These are phyloP conservation scores for Rhagophthalmus giganteus DNA, from an alignment of 2,888 invertebrate genomes.

Conservation along the genomic window DNA sequence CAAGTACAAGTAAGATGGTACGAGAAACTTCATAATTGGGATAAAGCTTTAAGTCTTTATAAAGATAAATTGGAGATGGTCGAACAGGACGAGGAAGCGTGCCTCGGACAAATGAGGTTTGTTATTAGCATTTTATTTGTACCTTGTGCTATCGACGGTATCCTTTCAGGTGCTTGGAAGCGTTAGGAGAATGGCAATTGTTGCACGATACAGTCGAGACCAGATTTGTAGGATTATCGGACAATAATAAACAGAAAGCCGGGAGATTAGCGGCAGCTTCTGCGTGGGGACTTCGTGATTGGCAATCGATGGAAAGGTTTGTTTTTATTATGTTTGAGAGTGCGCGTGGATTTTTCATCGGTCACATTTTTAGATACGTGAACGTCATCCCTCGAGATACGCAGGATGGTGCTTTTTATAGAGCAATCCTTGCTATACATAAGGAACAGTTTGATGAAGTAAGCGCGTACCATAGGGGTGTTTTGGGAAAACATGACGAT, in stretches of 20 bases:
- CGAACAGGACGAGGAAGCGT: slow-evolving; percentile 72
- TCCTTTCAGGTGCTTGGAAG: slow-evolving; percentile 83
- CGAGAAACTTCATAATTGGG: slow-evolving; percentile 99
- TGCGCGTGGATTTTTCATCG: not conserved
- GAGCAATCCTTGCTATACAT: slow-evolving; percentile 90
- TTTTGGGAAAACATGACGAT: slow-evolving; percentile 21
- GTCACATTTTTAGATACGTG: slow-evolving; percentile 60
- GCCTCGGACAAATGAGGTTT: slow-evolving; percentile 85
- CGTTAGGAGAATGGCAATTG: slow-evolving; percentile 94
- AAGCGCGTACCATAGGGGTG: too few species aligned
- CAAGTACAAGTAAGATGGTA: slow-evolving; percentile 91
- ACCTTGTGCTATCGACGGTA: too few species aligned
- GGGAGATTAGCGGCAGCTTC: slow-evolving; percentile 92
- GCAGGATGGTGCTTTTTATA: slow-evolving; percentile 94
- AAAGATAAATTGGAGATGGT: slow-evolving; percentile 70
- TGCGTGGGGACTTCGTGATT: slow-evolving; percentile 94
- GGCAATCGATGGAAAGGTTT: slow-evolving; percentile 89
- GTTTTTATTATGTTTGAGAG: not conserved
- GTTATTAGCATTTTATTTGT: too few species aligned
- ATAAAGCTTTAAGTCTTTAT: slow-evolving; percentile 89
- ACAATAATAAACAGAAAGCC: slow-evolving; percentile 67
- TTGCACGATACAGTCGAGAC: slow-evolving; percentile 79
- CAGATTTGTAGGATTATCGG: slow-evolving; percentile 68
- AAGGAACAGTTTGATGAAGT: slow-evolving; percentile 65
- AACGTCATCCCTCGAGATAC: slow-evolving; percentile 87